These are phyloP conservation scores for Myopa tessellatipennis DNA, from an alignment of 2,888 invertebrate species.

Conservation along the genomic window DNA sequence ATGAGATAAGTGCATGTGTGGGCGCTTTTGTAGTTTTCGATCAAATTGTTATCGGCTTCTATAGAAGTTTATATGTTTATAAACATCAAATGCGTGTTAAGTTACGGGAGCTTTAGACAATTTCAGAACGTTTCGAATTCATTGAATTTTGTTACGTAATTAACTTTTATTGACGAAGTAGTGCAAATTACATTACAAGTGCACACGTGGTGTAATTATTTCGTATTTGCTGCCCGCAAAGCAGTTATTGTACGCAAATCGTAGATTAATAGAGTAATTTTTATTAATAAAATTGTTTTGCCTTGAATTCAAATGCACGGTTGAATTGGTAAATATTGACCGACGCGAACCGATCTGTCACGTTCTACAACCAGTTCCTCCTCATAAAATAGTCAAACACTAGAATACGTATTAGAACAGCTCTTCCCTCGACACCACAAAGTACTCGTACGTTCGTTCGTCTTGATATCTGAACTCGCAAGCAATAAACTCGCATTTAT, in stretches of 20 bases:
- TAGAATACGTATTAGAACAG: background rate
- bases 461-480: background rate
- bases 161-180: too few relatives aligned
- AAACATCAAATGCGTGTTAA: too few relatives aligned
- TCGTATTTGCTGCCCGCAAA: too few relatives aligned
- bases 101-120: too few relatives aligned
- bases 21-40: too few relatives aligned
- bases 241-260: too few relatives aligned
- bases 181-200: too few relatives aligned
- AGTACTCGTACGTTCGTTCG: background rate
- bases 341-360: background rate
- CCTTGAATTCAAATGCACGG: background rate
- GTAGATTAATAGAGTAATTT: background rate
- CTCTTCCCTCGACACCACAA: background rate
- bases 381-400: background rate
- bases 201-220: too few relatives aligned
- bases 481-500: background rate
- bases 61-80: too few relatives aligned
- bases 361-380: background rate
- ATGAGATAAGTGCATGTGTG: conserved; percentile 38
- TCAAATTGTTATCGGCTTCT: too few relatives aligned
- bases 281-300: background rate
- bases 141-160: too few relatives aligned
- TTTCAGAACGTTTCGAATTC: too few relatives aligned
- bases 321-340: background rate